Percentiles rank a stretch among this genome's conserved stretches.
phyloP scores from a whole-genome alignment of 2,888 invertebrate genomes.

The Ischnura elegans region DNA sequence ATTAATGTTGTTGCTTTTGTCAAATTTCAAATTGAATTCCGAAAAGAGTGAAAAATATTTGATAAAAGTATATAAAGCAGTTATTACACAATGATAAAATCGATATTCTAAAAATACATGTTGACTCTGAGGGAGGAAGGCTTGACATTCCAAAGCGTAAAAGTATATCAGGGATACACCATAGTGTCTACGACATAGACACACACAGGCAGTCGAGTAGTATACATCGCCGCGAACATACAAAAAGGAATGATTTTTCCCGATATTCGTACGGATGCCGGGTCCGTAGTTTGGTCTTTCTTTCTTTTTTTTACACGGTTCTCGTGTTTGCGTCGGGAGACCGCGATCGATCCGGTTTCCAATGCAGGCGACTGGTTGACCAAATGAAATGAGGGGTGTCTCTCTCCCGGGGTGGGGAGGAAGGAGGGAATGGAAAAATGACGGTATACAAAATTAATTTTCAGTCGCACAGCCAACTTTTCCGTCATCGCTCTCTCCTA shows the following conservation, averaged over 20 bases:
- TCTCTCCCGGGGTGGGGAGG: neutral
- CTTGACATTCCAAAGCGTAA: too few species aligned
- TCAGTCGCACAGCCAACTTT: neutral
- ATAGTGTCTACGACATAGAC: neutral
- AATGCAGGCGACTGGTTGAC: neutral
- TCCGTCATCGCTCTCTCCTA: neutral
- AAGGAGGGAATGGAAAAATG: neutral
- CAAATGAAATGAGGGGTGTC: neutral
- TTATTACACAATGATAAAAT: too few species aligned
- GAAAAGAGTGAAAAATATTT: too few species aligned
- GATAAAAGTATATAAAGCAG: too few species aligned
- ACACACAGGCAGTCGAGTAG: too few species aligned
- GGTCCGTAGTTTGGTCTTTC: neutral
- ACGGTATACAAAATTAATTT: constrained; percentile 1
- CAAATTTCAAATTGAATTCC: too few species aligned
- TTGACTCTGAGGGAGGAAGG: too few species aligned
- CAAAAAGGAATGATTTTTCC: neutral
- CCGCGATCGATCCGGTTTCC: neutral
- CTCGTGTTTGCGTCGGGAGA: neutral
- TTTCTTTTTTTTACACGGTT: neutral
- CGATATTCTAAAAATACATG: too few species aligned
- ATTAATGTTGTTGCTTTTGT: too few species aligned
- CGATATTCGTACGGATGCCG: neutral
- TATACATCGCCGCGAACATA: neutral
- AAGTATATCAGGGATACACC: neutral